These are phyloP conservation scores for Urocyon cinereoargenteus DNA, from an alignment of 2,797 vertebrate genomes.

Conservation along the genomic window DNA sequence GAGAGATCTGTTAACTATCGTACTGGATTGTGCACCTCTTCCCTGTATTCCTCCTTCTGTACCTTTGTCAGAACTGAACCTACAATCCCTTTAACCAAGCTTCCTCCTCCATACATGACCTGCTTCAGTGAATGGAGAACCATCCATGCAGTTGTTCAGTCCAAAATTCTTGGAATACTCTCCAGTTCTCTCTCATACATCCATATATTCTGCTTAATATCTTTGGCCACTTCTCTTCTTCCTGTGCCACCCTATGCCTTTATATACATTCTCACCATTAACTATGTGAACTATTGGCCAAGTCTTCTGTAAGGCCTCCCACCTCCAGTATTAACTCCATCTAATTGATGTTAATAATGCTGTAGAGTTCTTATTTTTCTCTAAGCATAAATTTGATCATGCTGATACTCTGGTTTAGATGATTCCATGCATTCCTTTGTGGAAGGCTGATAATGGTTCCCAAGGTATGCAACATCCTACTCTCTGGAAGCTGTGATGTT, in stretches of 20 bases:
- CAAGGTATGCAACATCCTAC: not conserved
- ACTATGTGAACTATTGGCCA: not conserved
- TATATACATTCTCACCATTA: not conserved
- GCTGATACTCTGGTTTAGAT: not conserved
- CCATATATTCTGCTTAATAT: not conserved
- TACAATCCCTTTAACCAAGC: not conserved
- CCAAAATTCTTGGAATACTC: not conserved
- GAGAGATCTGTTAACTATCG: conserved; percentile 56
- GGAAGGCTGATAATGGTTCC: not conserved
- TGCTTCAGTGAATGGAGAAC: not conserved
- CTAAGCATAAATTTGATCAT: not conserved
- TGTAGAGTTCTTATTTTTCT: not conserved
- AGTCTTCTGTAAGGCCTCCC: not conserved
- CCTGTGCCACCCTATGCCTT: not conserved
- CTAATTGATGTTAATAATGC: not conserved
- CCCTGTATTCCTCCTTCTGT: not conserved
- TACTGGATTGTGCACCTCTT: not conserved
- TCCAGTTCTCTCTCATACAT: not conserved
- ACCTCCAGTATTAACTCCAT: not conserved
- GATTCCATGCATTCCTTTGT: not conserved
- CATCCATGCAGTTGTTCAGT: too few species aligned
- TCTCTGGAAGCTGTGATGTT: not conserved
- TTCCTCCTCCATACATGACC: not conserved
- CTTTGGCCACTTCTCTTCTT: not conserved
- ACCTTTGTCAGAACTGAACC: not conserved